These are phyloP conservation scores for Luidia sarsii DNA, from an alignment of 53 echinoderm and acorn worm genomes.

Conservation along the genomic window DNA sequence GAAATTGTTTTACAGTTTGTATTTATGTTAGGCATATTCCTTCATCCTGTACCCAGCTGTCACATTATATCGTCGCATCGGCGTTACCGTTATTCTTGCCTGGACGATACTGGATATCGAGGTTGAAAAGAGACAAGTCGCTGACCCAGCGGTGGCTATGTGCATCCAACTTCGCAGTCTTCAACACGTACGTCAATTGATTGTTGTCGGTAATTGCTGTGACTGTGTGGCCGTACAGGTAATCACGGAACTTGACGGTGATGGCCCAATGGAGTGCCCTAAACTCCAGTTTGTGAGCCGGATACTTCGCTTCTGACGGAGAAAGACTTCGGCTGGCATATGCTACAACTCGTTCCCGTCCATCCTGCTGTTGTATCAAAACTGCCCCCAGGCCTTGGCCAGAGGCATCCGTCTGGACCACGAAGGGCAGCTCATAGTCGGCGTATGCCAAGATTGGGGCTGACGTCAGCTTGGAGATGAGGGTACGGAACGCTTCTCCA, in stretches of 20 bases:
- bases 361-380: slow-evolving; percentile 18
- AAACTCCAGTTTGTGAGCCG: slow-evolving; percentile 37
- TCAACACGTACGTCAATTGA: not conserved
- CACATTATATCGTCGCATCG: too few relatives aligned
- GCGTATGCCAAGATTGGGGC: slow-evolving; percentile 43
- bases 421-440: slow-evolving; percentile 32
- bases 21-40: too few relatives aligned
- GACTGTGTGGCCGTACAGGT: not conserved
- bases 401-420: slow-evolving; percentile 59
- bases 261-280: slow-evolving; percentile 23
- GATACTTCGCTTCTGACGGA: not conserved
- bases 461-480: slow-evolving; percentile 14
- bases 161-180: not conserved
- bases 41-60: too few relatives aligned
- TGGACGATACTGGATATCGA: not conserved
- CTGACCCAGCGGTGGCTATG: not conserved
- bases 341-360: slow-evolving; percentile 11
- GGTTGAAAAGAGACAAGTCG: not conserved
- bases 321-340: slow-evolving; percentile 42
- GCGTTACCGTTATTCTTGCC: not conserved
- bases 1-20: too few relatives aligned
- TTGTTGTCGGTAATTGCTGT: not conserved
- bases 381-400: slow-evolving; percentile 46
- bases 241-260: slow-evolving; percentile 10
- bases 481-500: not conserved